These are phyloP conservation scores for Hoplodrina ambigua DNA, from an alignment of 2,888 invertebrate genomes.

Conservation along the genomic window DNA sequence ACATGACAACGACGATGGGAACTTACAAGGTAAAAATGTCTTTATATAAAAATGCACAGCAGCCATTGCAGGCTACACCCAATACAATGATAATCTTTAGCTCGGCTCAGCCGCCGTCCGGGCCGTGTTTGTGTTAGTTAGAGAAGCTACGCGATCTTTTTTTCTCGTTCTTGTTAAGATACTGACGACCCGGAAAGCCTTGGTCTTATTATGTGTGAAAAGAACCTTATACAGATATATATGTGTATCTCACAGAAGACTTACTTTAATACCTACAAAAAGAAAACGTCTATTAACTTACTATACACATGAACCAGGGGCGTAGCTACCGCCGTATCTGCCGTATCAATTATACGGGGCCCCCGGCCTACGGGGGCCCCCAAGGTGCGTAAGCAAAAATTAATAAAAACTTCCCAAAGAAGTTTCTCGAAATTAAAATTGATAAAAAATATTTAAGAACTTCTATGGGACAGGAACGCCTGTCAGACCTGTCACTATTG, in stretches of 20 bases:
- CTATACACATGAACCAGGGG: constrained; percentile 20
- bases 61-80: neutral
- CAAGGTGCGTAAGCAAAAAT: too few species aligned
- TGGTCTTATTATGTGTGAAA: neutral
- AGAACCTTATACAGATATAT: constrained; percentile 1
- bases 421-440: too few species aligned
- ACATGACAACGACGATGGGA: neutral
- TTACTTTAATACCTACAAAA: constrained; percentile 7
- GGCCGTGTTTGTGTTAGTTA: neutral
- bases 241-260: constrained; percentile 26
- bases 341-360: too few species aligned
- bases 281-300: constrained; percentile 5
- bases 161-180: neutral
- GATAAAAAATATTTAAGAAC: too few species aligned
- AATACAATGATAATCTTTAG: neutral
- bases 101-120: too few species aligned
- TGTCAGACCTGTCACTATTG: too few species aligned
- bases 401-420: too few species aligned
- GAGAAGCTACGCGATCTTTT: neutral
- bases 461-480: too few species aligned
- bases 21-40: neutral
- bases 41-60: constrained; percentile 21
- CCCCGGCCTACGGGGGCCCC: too few species aligned
- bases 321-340: too few species aligned
- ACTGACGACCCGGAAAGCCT: neutral